phyloP scores from a whole-genome alignment of 2,113 vertebrate species.

The Polypterus senegalus region DNA sequence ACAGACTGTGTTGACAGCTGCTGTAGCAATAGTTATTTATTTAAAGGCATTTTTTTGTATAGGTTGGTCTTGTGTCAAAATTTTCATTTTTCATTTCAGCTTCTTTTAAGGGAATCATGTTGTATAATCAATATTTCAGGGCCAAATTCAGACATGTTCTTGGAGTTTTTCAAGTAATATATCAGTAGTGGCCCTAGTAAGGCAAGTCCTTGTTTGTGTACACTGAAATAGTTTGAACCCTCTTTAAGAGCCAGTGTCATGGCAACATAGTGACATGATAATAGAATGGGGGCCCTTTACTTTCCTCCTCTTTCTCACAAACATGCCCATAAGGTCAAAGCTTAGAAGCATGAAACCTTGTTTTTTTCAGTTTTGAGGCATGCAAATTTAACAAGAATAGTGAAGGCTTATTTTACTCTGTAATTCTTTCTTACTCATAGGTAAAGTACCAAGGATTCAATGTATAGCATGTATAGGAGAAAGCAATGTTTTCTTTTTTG shows the following conservation, averaged over 20 bases:
- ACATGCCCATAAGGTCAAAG: constrained; percentile 34
- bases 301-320: constrained; percentile 37
- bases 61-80: too few relatives aligned
- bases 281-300: constrained; percentile 62
- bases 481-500: constrained; percentile 18
- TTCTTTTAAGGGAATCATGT: too few relatives aligned
- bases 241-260: constrained; percentile 59
- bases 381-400: constrained; percentile 38
- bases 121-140: too few relatives aligned
- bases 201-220: constrained; percentile 36
- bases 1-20: too few relatives aligned
- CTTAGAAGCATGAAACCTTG: constrained; percentile 20
- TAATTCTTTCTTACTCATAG: constrained; percentile 21
- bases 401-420: constrained; percentile 23
- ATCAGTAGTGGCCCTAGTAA: constrained; percentile 17
- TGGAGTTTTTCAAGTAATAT: background rate
- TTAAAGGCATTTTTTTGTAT: too few relatives aligned
- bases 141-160: too few relatives aligned
- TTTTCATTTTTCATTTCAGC: too few relatives aligned
- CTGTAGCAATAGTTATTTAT: too few relatives aligned
- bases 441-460: constrained; percentile 27
- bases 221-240: constrained; percentile 61
- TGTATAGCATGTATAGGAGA: constrained; percentile 23
- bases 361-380: constrained; percentile 30
- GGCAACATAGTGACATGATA: constrained; percentile 70